Conservation (phyloP, 2,888 invertebrate genomes). For the Clitarchus hookeri region DNA sequence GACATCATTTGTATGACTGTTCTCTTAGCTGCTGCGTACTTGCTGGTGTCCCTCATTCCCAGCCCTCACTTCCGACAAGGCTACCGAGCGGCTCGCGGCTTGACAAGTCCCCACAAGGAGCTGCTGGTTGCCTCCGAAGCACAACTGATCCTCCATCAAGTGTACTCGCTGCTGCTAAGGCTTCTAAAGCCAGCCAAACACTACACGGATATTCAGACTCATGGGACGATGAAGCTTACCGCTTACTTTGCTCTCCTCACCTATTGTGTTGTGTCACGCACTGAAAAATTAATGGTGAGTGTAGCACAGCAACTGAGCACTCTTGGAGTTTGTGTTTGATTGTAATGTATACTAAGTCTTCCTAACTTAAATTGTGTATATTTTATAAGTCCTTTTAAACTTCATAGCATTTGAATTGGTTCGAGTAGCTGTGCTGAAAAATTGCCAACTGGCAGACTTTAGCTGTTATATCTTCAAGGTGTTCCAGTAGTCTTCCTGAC, state of each 20-base stretch:
- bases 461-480: no score
- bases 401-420: no score
- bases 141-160: slow-evolving; percentile 64
- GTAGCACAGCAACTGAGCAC: background rate
- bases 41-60: slow-evolving; percentile 88
- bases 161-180: slow-evolving; percentile 74
- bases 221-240: slow-evolving; percentile 89
- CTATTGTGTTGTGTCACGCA: slow-evolving; percentile 87
- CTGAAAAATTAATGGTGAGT: slow-evolving; percentile 89
- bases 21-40: slow-evolving; percentile 77
- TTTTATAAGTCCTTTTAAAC: no score
- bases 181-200: slow-evolving; percentile 82
- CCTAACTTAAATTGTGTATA: no score
- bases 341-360: no score
- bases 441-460: no score
- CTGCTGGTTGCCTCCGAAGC: slow-evolving; percentile 61
- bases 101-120: slow-evolving; percentile 56
- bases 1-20: background rate
- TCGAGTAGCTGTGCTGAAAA: no score
- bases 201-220: slow-evolving; percentile 83
- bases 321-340: background rate
- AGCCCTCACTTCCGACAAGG: slow-evolving; percentile 89
- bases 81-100: slow-evolving; percentile 67
- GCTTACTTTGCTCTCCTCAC: slow-evolving; percentile 91
- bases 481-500: no score